These are phyloP conservation scores for Chrysemys picta DNA, from an alignment of 2,113 vertebrate genomes.

Conservation along the genomic window DNA sequence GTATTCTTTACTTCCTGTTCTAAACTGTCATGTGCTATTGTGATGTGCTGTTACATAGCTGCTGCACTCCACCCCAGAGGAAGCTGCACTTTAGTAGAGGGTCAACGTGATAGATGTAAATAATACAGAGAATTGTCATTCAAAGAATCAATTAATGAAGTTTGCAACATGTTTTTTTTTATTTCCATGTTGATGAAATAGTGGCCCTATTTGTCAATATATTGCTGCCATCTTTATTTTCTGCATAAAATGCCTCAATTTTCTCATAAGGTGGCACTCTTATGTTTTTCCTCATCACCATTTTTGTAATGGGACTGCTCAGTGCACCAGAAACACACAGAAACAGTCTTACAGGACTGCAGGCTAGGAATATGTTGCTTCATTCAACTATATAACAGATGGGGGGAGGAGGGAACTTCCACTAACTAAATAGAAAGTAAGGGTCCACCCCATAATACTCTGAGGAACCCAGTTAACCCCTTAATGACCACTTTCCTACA, in stretches of 20 bases:
- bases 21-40: accelerated
- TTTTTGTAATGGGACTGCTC: too few relatives aligned
- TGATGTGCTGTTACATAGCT: accelerated
- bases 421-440: too few relatives aligned
- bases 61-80: neutral
- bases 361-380: too few relatives aligned
- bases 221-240: too few relatives aligned
- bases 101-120: neutral
- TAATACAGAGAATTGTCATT: neutral
- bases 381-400: too few relatives aligned
- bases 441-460: neutral
- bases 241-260: too few relatives aligned
- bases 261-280: too few relatives aligned
- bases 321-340: too few relatives aligned
- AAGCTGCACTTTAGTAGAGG: neutral
- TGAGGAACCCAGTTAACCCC: neutral
- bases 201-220: neutral
- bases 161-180: neutral
- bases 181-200: neutral
- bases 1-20: neutral
- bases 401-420: too few relatives aligned
- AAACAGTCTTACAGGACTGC: too few relatives aligned
- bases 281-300: too few relatives aligned
- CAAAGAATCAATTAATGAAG: neutral
- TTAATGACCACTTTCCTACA: neutral